These are phyloP conservation scores for Micropoecilia bifurca DNA, from an alignment of 2,797 vertebrate genomes.

Conservation along the genomic window DNA sequence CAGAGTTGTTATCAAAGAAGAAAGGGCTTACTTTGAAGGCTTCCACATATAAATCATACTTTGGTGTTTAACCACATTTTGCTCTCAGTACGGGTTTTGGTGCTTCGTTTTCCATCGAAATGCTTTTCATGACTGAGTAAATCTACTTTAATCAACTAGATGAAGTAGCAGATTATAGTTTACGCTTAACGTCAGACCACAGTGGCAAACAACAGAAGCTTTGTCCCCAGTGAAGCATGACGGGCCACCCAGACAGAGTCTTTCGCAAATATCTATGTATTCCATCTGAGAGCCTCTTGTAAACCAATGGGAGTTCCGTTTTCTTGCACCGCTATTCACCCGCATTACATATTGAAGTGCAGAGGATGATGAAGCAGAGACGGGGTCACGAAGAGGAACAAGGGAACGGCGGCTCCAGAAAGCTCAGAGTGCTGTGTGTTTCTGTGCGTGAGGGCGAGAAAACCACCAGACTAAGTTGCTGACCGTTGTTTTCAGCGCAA, in stretches of 20 bases:
- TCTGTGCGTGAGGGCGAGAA: background rate
- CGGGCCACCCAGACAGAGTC: slow-evolving; percentile 33
- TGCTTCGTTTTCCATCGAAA: background rate
- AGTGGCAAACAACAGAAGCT: slow-evolving; percentile 4
- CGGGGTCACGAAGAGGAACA: slow-evolving; percentile 26
- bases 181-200: background rate
- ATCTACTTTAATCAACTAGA: slow-evolving; percentile 4
- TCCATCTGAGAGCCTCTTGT: slow-evolving; percentile 13
- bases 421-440: slow-evolving; percentile 6
- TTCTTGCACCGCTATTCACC: background rate
- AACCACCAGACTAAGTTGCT: slow-evolving; percentile 23
- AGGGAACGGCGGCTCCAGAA: slow-evolving; percentile 28
- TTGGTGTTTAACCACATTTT: slow-evolving; percentile 6
- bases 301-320: slow-evolving; percentile 9
- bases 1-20: background rate
- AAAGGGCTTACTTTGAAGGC: background rate
- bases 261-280: background rate
- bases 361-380: slow-evolving; percentile 9
- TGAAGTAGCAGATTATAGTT: slow-evolving; percentile 2
- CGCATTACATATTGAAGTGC: background rate
- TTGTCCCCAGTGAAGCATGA: background rate
- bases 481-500: slow-evolving; percentile 45
- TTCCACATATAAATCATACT: background rate
- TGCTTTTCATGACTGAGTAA: background rate
- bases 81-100: background rate